A percentile compares a stretch with the other conserved stretches of the same genome.
phyloP scores from a whole-genome alignment of 2,888 invertebrate species.

The Eugnorisma glareosa region DNA sequence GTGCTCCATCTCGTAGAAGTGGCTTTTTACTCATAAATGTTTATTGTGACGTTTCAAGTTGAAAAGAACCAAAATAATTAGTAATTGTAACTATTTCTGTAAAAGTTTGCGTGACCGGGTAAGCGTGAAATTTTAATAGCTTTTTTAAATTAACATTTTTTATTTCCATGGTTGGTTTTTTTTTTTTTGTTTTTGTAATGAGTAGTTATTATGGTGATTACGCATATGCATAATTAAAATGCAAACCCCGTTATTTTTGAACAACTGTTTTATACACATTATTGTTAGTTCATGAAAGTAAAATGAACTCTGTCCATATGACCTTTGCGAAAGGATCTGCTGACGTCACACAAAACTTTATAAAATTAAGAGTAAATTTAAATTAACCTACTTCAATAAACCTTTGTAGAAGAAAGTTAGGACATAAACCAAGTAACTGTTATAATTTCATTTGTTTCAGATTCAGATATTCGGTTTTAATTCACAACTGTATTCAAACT shows the following conservation, averaged over 20 bases:
- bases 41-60: conserved; percentile 39
- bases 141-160: not conserved
- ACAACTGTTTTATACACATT: not conserved
- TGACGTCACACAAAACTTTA: not conserved
- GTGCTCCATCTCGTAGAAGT: conserved; percentile 78
- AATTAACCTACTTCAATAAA: conserved; percentile 24
- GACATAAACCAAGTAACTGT: conserved; percentile 46
- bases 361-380: conserved; percentile 16
- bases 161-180: not conserved
- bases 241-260: too few relatives aligned
- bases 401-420: conserved; percentile 6
- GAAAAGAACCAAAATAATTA: not conserved
- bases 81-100: conserved; percentile 13
- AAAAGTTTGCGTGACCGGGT: conserved; percentile 25
- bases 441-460: conserved; percentile 91
- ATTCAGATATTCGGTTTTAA: conserved; percentile 99
- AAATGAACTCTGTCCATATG: not conserved
- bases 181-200: not conserved
- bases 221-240: not conserved
- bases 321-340: not conserved
- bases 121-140: not conserved
- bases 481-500: conserved; percentile 98
- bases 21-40: conserved; percentile 61
- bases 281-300: not conserved
- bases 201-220: not conserved